Percentiles rank a stretch among this genome's conserved stretches.
phyloP scores from a whole-genome alignment of 35 echinoderm and acorn worm species.

The Eucidaris tribuloides region DNA sequence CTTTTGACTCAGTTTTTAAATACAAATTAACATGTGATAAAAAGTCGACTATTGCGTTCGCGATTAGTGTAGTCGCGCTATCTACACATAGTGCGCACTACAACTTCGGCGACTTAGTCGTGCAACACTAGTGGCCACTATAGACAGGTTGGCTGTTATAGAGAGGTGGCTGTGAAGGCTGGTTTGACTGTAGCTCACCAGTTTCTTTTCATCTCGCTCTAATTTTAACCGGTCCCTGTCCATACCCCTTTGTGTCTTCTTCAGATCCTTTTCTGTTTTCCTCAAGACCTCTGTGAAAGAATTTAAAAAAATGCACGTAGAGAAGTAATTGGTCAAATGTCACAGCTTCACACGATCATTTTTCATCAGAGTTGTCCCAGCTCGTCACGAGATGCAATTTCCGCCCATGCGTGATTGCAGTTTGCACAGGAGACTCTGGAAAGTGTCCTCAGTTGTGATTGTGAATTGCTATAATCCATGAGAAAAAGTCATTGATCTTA shows the following conservation, averaged over 20 bases:
- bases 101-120: too few relatives aligned
- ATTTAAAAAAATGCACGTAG: too few relatives aligned
- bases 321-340: too few relatives aligned
- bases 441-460: too few relatives aligned
- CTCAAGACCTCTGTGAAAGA: constrained; percentile 75
- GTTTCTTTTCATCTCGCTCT: constrained; percentile 86
- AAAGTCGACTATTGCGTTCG: neutral
- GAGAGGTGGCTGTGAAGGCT: neutral
- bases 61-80: neutral
- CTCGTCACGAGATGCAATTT: too few relatives aligned
- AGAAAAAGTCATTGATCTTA: too few relatives aligned
- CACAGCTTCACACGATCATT: too few relatives aligned
- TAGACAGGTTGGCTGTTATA: neutral
- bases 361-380: too few relatives aligned
- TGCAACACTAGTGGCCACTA: neutral
- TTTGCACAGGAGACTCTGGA: too few relatives aligned
- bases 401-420: too few relatives aligned
- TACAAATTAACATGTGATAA: neutral
- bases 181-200: constrained; percentile 43
- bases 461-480: too few relatives aligned
- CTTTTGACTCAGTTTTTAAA: neutral
- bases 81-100: neutral
- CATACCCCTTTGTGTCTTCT: constrained; percentile 82
- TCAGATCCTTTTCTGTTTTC: constrained; percentile 84
- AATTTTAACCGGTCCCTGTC: constrained; percentile 77